These are phyloP conservation scores for Ptiloglossa arizonensis DNA, from an alignment of 1,140 invertebrate genomes.

Conservation along the genomic window DNA sequence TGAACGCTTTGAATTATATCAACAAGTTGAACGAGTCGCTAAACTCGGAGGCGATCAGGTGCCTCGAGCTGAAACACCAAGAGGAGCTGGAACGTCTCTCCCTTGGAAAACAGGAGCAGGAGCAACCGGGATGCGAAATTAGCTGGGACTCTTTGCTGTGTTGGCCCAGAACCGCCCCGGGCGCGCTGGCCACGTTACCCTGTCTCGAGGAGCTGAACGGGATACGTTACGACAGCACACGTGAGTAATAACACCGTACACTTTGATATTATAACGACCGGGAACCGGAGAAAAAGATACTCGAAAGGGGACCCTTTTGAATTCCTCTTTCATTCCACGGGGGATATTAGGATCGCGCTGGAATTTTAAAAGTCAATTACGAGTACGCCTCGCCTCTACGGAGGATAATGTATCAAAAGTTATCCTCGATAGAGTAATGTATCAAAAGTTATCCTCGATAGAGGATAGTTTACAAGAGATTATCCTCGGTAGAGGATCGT, in stretches of 20 bases:
- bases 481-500: too few species aligned
- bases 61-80: constrained; percentile 50
- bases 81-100: constrained; percentile 19
- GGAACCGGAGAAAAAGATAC: background rate
- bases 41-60: constrained; percentile 59
- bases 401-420: too few species aligned
- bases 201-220: constrained; percentile 90
- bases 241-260: constrained; percentile 80
- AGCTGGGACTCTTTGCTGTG: constrained; percentile 88
- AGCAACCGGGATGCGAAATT: constrained; percentile 48
- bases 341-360: too few species aligned
- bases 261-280: background rate
- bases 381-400: too few species aligned
- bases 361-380: too few species aligned
- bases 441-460: too few species aligned
- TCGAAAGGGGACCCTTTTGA: too few species aligned
- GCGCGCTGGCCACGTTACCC: constrained; percentile 84
- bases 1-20: constrained; percentile 68
- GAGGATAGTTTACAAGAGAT: too few species aligned
- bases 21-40: constrained; percentile 69
- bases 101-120: constrained; percentile 11
- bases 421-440: too few species aligned
- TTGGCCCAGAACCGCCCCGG: constrained; percentile 88
- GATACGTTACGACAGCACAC: constrained; percentile 87
- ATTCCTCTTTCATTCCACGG: too few species aligned